Conservation (phyloP, 2,113 vertebrate species). For the Myotis davidii region DNA sequence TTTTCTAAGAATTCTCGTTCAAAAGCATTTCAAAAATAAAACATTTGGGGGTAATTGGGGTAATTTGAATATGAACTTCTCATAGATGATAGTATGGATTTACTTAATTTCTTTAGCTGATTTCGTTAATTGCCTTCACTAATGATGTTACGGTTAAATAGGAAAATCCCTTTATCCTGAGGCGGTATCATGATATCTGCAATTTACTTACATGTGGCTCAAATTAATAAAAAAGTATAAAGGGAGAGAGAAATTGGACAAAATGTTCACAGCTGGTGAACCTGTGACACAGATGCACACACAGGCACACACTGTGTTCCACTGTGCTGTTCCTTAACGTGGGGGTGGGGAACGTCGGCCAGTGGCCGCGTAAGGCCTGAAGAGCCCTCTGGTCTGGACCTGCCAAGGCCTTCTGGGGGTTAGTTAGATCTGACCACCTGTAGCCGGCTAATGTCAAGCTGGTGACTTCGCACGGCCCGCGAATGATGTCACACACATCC, state of each 20-base stretch:
- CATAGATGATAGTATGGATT: neutral
- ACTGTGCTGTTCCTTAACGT: neutral
- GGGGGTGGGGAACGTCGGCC: too few relatives aligned
- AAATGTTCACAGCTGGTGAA: neutral
- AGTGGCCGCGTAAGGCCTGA: too few relatives aligned
- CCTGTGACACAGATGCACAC: neutral
- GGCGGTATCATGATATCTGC: neutral
- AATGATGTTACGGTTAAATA: neutral
- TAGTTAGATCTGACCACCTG: too few relatives aligned
- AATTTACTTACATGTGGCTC: neutral
- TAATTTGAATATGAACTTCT: neutral
- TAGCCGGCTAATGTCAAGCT: too few relatives aligned
- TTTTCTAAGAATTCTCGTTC: neutral
- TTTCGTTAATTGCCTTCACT: neutral
- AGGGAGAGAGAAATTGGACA: neutral
- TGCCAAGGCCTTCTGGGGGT: too few relatives aligned
- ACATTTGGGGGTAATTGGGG: neutral
- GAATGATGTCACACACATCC: too few relatives aligned
- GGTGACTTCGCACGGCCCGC: too few relatives aligned
- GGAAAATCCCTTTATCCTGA: neutral
- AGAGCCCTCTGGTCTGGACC: too few relatives aligned
- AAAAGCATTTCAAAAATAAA: slow-evolving; percentile 24
- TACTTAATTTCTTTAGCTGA: slow-evolving; percentile 14
- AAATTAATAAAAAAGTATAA: neutral
- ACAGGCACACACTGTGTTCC: neutral